These are phyloP conservation scores for Mallotus villosus DNA, from an alignment of 2,797 vertebrate genomes.

Conservation along the genomic window DNA sequence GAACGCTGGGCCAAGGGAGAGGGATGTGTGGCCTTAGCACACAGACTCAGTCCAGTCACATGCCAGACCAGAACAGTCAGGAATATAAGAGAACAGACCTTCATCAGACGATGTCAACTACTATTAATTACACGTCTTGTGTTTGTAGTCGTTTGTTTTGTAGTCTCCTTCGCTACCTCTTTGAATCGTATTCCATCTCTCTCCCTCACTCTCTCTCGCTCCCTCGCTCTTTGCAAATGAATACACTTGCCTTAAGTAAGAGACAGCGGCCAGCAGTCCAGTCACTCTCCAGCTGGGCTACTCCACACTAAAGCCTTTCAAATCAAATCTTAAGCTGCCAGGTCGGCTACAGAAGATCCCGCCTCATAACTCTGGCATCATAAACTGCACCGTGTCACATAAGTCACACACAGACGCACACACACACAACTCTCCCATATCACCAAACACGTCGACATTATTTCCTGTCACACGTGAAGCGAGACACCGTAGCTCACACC, in stretches of 20 bases:
- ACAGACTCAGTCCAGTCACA: no score
- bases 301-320: conserved; percentile 12
- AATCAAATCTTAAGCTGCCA: conserved; percentile 31
- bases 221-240: no score
- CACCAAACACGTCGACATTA: neutral
- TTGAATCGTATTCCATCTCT: neutral
- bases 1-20: no score
- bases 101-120: no score
- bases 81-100: no score
- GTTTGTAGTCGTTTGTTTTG: no score
- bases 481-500: no score
- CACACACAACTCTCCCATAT: neutral
- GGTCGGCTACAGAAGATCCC: conserved; percentile 34
- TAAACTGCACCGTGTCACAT: conserved; percentile 28
- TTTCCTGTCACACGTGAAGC: neutral
- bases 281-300: neutral
- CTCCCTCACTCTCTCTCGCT: neutral
- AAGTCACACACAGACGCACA: conserved; percentile 25
- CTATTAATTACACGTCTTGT: no score
- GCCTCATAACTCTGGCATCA: conserved; percentile 45
- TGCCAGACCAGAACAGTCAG: no score
- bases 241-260: no score
- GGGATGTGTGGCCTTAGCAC: no score
- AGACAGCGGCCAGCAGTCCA: neutral
- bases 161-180: neutral